phyloP scores from a whole-genome alignment of 1,140 invertebrate species.

The Protaetia brevitarsis region DNA sequence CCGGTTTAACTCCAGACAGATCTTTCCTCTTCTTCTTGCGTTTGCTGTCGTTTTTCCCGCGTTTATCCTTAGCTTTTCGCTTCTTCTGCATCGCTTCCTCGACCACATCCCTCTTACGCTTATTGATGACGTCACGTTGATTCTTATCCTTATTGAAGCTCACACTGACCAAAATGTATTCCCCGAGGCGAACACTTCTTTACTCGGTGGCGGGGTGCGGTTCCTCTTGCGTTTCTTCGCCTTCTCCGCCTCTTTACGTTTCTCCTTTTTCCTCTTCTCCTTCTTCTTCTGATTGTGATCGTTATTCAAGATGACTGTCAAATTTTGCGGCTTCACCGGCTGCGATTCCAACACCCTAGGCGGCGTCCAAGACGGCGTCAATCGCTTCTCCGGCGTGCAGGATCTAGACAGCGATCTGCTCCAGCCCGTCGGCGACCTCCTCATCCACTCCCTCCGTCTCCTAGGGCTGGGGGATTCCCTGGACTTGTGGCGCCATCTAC shows the following conservation, averaged over 20 bases:
- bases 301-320: constrained; percentile 57
- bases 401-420: constrained; percentile 46
- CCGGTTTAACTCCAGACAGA: constrained; percentile 63
- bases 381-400: constrained; percentile 38
- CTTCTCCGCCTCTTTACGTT: constrained; percentile 43
- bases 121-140: constrained; percentile 50
- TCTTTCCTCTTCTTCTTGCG: constrained; percentile 38
- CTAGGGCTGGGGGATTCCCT: constrained; percentile 35
- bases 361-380: constrained; percentile 51
- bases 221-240: constrained; percentile 52
- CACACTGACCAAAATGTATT: constrained; percentile 87
- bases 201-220: constrained; percentile 65
- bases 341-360: constrained; percentile 43
- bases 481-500: constrained; percentile 32
- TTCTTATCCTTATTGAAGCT: constrained; percentile 77
- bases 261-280: constrained; percentile 49
- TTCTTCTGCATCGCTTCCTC: constrained; percentile 43
- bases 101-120: constrained; percentile 13
- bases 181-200: constrained; percentile 87
- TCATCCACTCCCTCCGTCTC: constrained; percentile 32
- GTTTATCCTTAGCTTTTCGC: constrained; percentile 35
- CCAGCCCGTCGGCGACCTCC: constrained; percentile 39
- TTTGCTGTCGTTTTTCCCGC: constrained; percentile 6
- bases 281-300: constrained; percentile 58
- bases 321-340: constrained; percentile 45